A percentile compares a stretch with the other conserved stretches of the same genome.
Evolutionary conservation across 1,140 invertebrate genomes (phyloP).

Genomic region (Drosophila chauvacae): DNA sequence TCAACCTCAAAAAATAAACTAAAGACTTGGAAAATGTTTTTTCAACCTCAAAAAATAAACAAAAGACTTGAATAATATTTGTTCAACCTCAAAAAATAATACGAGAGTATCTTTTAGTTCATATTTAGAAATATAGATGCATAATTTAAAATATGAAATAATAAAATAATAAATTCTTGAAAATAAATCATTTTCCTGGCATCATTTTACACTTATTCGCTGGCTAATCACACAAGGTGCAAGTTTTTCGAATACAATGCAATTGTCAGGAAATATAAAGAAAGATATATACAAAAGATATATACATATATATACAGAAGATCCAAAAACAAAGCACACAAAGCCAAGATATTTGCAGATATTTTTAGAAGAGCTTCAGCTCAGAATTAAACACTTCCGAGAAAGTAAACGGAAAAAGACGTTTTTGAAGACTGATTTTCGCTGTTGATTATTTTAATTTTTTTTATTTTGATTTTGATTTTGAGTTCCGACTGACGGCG

Average conservation of each 20-base stretch:
- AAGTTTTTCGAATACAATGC: neutral
- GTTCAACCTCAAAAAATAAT: too few species aligned
- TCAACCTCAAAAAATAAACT: neutral
- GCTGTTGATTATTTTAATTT: neutral
- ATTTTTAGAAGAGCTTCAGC: neutral
- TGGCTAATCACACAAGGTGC: neutral
- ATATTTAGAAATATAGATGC: neutral
- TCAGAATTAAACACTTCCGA: neutral
- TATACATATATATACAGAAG: too few species aligned
- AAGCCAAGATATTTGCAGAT: conserved; percentile 1
- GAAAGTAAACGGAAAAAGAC: too few species aligned
- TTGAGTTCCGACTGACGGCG: conserved; percentile 1
- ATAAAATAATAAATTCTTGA: neutral
- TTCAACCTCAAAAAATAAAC: too few species aligned
- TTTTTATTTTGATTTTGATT: conserved; percentile 2
- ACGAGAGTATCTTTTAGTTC: neutral
- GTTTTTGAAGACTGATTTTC: conserved; percentile 1
- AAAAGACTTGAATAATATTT: too few species aligned
- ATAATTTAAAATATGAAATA: too few species aligned
- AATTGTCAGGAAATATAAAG: neutral
- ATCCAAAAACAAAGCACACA: conserved; percentile 16
- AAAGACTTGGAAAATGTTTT: neutral
- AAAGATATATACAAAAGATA: neutral
- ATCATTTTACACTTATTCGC: too few species aligned
- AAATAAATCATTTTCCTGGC: neutral